Conservation (phyloP, 35 echinoderm and acorn worm genomes). For the Nesometra sesokonis region DNA sequence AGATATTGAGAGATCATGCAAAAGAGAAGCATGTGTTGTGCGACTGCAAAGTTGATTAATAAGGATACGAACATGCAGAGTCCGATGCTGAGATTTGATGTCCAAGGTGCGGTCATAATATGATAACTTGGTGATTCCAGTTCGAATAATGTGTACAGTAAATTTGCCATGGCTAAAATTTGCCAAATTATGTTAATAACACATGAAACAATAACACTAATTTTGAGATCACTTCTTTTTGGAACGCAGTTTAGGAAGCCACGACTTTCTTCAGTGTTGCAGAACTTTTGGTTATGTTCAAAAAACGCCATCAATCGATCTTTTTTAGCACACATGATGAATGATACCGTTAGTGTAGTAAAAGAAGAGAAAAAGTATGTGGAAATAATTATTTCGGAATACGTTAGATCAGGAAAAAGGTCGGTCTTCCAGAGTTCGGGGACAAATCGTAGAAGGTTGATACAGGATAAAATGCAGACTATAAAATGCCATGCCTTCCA, state of each 20-base stretch:
- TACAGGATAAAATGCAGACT: background rate
- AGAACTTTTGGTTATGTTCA: background rate
- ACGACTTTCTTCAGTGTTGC: background rate
- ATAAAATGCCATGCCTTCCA: background rate
- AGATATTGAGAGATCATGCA: background rate
- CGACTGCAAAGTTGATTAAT: background rate
- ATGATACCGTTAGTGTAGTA: background rate
- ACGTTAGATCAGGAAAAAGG: background rate
- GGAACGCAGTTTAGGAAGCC: background rate
- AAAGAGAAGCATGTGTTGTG: background rate
- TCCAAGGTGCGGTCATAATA: background rate
- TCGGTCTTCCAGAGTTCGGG: background rate
- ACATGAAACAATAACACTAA: background rate
- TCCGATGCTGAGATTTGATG: background rate
- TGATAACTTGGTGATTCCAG: background rate
- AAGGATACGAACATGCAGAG: background rate
- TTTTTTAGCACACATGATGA: background rate
- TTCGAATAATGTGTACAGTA: background rate
- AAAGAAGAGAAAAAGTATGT: background rate
- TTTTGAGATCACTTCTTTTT: background rate
- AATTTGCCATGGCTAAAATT: background rate
- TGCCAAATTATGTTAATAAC: background rate
- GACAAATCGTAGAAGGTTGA: background rate
- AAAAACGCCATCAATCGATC: background rate
- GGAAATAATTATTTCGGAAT: background rate